phyloP scores from a whole-genome alignment of 2,113 vertebrate genomes.

The Scolopax mira region DNA sequence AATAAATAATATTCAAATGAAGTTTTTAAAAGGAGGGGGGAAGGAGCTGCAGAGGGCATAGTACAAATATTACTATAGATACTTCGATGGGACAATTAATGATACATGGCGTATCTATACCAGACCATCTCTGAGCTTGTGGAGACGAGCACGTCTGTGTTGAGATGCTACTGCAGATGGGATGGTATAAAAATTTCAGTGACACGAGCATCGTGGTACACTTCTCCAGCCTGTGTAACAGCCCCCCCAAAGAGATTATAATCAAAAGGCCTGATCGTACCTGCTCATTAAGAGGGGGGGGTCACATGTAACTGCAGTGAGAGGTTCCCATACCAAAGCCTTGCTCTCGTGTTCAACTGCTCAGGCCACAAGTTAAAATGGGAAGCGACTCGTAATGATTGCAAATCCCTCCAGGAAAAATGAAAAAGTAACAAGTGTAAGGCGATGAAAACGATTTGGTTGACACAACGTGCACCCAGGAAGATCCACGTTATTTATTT shows the following conservation, averaged over 20 bases:
- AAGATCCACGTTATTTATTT: neutral
- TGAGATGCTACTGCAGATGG: neutral
- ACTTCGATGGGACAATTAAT: neutral
- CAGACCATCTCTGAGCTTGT: neutral
- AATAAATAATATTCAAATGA: neutral
- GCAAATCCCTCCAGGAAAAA: slow-evolving; percentile 19
- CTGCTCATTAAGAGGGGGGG: neutral
- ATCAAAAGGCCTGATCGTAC: neutral
- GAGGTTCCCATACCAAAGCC: neutral
- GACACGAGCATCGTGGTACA: neutral
- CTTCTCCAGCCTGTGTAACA: neutral
- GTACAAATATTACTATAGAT: neutral
- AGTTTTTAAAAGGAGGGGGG: neutral
- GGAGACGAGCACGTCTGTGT: neutral
- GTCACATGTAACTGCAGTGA: neutral
- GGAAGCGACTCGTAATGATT: neutral
- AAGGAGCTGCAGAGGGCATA: neutral
- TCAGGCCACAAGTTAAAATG: slow-evolving; percentile 8
- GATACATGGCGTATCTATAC: neutral
- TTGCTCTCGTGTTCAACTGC: neutral
- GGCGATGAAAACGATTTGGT: neutral
- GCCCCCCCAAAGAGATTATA: neutral
- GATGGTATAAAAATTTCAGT: neutral
- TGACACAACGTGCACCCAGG: neutral
- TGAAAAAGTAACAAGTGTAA: neutral